phyloP scores from a whole-genome alignment of 2,797 vertebrate genomes.

The Manis pentadactyla region DNA sequence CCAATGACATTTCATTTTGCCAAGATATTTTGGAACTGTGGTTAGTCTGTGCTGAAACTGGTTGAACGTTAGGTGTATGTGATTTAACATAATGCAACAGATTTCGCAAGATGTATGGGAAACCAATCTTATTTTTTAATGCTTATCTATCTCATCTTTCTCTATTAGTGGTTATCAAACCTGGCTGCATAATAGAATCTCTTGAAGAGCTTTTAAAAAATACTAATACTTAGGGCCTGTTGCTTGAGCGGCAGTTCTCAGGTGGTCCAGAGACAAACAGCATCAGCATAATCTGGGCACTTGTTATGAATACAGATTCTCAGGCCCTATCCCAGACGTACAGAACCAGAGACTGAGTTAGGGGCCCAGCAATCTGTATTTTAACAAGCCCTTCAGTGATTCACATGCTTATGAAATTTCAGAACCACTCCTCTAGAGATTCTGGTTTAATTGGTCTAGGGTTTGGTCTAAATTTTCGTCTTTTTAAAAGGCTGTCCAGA shows the following conservation, averaged over 20 bases:
- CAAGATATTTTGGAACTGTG: neutral
- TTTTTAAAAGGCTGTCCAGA: neutral
- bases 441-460: neutral
- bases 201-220: slow-evolving; percentile 24
- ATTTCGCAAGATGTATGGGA: neutral
- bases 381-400: neutral
- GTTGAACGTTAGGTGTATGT: neutral
- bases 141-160: neutral
- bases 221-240: neutral
- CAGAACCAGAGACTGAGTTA: neutral
- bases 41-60: neutral
- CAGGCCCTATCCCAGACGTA: neutral
- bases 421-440: neutral
- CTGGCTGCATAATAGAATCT: neutral
- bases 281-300: neutral
- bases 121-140: neutral
- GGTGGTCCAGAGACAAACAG: neutral
- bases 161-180: neutral
- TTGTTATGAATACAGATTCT: neutral
- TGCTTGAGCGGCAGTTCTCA: neutral
- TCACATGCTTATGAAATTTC: neutral
- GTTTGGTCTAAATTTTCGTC: neutral
- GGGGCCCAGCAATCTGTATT: neutral
- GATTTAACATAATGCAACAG: slow-evolving; percentile 3
- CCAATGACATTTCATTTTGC: neutral